Base-by-base conservation (phyloP, 1,140 invertebrate genomes). In the Diorhabda carinulata region DNA sequence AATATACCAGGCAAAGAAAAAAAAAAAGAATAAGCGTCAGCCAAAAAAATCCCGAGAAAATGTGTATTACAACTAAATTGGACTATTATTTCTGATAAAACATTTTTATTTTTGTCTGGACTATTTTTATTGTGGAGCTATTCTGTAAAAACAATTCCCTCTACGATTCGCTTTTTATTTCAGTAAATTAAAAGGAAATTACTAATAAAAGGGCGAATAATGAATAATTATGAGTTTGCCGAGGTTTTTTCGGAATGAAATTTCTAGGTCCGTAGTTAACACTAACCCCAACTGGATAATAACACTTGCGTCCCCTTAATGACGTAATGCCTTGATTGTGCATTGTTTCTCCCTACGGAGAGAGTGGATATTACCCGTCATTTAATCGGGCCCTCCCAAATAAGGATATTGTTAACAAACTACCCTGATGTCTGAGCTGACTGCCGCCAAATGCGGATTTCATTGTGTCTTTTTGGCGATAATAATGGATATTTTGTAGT, bases 301-400 rank as follows among this genome's bases (percentile, higher is more conserved):
- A 73, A 75, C 72, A 76, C 74, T 75, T 75, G 70, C 76, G 67
- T 74, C 73, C 74, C 74, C 71, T 71, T 79, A 76, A 78, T 77
- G 77, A 75, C 77, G 77, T 78, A 78, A 78, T 78, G 77, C 75
- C 72, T 74, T 79, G 78, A 79, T 79, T 79, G 76, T 77, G 76
- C 72, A 78, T 78, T 79, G 76, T 79, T 77, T 78, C 75, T 63
- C 65, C 73, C 78, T 72, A 68, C 67, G 65, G 70, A 68, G 72
- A 71, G 64, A 40, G 73, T 69, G 47, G 47, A 64, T 72, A 73
- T 75, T 76, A 76, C 72, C 73, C 72, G 76, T 77, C 73, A 79
- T 79, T 78, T 78, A 77, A 79, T 69, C 72, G 72, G 68, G 64
- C 74, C 71, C 75, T 72, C 73, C 73, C 74, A 73, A 74, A 75